Evolutionary conservation across 2,797 vertebrate species (phyloP).

Genomic region (Streptopelia turtur): DNA sequence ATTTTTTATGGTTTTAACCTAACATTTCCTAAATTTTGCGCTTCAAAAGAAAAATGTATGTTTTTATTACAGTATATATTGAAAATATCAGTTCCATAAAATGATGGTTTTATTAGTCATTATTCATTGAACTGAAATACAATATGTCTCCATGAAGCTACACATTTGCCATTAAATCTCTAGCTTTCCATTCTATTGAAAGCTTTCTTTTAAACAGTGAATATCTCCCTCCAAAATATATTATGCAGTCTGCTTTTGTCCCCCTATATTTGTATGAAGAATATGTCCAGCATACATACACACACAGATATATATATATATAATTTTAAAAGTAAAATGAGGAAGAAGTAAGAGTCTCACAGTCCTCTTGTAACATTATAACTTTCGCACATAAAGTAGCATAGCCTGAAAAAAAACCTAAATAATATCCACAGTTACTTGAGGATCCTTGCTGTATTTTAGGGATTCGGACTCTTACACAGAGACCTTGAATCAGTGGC

Average conservation of each 20-base stretch:
- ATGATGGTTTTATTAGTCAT: conserved; percentile 9
- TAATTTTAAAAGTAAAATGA: neutral
- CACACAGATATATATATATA: neutral
- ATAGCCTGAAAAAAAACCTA: neutral
- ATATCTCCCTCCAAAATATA: neutral
- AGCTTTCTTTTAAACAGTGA: conserved; percentile 30
- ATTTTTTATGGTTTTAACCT: conserved; percentile 44
- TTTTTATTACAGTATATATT: conserved; percentile 44
- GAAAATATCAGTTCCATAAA: neutral
- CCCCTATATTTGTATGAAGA: neutral
- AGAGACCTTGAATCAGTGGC: neutral
- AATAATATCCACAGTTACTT: neutral
- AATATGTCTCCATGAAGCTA: neutral
- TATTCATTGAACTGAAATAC: neutral
- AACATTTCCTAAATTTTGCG: conserved; percentile 21
- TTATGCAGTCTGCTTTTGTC: neutral
- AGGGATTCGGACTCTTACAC: neutral
- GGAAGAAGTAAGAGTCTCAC: neutral
- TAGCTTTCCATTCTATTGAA: conserved; percentile 4
- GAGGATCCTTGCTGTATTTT: neutral
- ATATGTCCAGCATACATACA: neutral
- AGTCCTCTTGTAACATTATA: neutral
- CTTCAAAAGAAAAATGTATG: conserved; percentile 17
- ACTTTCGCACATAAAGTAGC: neutral
- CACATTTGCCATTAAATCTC: neutral